A percentile compares a stretch with the other conserved stretches of the same genome.
Conservation (phyloP, 2,888 invertebrate species). For the Camptogramma bilineatum region DNA sequence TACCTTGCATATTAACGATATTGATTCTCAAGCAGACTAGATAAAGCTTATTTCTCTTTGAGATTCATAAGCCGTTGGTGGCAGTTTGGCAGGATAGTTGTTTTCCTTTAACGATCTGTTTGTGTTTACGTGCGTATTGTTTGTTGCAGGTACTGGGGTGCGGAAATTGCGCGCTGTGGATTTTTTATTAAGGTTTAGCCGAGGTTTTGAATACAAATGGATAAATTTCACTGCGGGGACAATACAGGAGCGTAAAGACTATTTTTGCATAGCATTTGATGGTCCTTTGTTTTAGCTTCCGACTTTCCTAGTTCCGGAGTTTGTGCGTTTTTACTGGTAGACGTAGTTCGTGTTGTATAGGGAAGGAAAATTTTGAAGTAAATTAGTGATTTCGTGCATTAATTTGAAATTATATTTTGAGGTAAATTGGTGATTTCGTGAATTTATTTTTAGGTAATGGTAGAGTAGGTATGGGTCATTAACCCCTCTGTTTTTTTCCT, state of each 20-base stretch:
- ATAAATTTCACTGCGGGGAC: conserved; percentile 39
- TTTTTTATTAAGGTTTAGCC: conserved; percentile 41
- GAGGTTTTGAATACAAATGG: conserved; percentile 48
- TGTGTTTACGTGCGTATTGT: conserved; percentile 64
- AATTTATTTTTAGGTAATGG: background rate
- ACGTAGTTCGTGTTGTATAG: background rate
- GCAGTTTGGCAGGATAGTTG: conserved; percentile 41
- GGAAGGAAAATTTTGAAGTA: background rate
- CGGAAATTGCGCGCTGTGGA: conserved; percentile 49
- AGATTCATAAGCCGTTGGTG: background rate
- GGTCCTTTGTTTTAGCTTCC: conserved; percentile 30
- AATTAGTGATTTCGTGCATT: background rate
- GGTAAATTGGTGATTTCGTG: background rate
- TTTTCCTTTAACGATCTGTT: conserved; percentile 56
- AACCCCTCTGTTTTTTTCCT: background rate
- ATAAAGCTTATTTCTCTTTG: conserved; percentile 9
- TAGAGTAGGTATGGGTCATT: background rate
- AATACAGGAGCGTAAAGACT: conserved; percentile 30
- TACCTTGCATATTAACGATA: background rate
- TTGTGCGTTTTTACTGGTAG: conserved; percentile 15
- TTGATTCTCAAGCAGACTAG: background rate
- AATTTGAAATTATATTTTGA: background rate
- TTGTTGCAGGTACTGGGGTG: conserved; percentile 71
- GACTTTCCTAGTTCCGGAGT: conserved; percentile 28
- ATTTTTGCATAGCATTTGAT: conserved; percentile 35